These are phyloP conservation scores for Grallaria varia DNA, from an alignment of 2,113 vertebrate species.

Conservation along the genomic window DNA sequence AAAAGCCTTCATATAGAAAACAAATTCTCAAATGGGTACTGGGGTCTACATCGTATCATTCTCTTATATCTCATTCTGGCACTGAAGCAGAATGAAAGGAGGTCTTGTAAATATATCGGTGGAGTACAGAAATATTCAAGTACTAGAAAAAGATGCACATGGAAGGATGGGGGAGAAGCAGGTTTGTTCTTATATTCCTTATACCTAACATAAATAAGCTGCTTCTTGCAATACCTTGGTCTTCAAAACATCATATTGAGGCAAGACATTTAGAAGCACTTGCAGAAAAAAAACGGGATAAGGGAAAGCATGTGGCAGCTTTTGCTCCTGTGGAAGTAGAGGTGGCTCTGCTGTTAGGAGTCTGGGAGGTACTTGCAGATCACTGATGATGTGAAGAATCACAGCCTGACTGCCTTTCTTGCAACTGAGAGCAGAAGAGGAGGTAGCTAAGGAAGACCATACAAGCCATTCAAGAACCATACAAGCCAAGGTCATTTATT, in stretches of 20 bases:
- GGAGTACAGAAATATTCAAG: background rate
- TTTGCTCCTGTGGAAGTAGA: background rate
- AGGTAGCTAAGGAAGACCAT: background rate
- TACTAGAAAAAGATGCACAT: background rate
- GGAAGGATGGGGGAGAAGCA: no score
- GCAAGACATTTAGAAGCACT: background rate
- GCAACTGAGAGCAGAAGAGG: background rate
- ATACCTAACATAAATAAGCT: background rate
- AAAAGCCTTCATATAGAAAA: background rate
- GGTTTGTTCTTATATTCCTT: background rate
- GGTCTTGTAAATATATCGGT: background rate
- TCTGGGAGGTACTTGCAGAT: background rate
- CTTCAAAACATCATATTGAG: background rate
- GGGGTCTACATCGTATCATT: accelerated
- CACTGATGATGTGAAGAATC: background rate
- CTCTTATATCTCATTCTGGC: background rate
- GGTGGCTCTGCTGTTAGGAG: background rate
- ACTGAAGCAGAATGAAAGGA: background rate
- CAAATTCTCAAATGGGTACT: background rate
- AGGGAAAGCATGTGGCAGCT: background rate
- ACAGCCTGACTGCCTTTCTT: background rate
- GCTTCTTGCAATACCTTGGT: background rate
- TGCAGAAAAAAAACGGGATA: background rate
- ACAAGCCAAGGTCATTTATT: background rate
- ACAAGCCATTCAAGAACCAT: background rate